A percentile compares a stretch with the other conserved stretches of the same genome.
These are phyloP conservation scores for Cephus runcator DNA, from an alignment of 2,888 invertebrate species.

Conservation along the genomic window DNA sequence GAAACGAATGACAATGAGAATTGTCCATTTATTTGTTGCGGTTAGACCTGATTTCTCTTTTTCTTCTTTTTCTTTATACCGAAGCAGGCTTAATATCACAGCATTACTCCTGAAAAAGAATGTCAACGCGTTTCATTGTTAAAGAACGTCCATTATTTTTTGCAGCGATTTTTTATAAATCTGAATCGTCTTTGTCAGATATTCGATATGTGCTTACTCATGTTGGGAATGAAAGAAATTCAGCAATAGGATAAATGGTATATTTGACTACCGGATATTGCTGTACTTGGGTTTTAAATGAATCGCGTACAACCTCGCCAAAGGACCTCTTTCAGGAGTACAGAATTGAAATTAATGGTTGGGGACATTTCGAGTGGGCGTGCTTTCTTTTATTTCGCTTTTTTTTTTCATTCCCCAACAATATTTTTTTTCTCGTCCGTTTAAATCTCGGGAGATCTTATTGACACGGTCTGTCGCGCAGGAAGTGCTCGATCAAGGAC, in stretches of 20 bases:
- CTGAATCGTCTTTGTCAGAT: not conserved
- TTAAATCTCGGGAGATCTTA: not conserved
- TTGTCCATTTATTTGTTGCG: not conserved
- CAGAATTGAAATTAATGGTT: slow-evolving; percentile 19
- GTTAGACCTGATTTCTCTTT: not conserved
- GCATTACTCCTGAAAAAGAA: not conserved
- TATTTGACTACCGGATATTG: not conserved
- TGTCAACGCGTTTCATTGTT: not conserved
- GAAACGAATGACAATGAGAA: not conserved
- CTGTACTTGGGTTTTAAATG: not conserved
- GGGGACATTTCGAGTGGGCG: slow-evolving; percentile 16
- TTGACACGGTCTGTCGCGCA: not conserved
- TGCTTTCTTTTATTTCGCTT: not conserved
- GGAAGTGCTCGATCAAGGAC: slow-evolving; percentile 19
- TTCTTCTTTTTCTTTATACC: not conserved
- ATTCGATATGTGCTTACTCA: not conserved
- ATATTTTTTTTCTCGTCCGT: not conserved
- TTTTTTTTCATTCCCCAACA: not conserved
- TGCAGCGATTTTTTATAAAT: not conserved
- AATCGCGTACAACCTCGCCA: not conserved
- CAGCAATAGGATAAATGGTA: not conserved
- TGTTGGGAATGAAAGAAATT: not conserved
- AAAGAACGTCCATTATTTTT: not conserved
- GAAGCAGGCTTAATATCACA: not conserved
- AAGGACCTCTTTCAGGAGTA: not conserved